phyloP scores from a whole-genome alignment of 2,113 vertebrate species.

The Pimephales promelas region DNA sequence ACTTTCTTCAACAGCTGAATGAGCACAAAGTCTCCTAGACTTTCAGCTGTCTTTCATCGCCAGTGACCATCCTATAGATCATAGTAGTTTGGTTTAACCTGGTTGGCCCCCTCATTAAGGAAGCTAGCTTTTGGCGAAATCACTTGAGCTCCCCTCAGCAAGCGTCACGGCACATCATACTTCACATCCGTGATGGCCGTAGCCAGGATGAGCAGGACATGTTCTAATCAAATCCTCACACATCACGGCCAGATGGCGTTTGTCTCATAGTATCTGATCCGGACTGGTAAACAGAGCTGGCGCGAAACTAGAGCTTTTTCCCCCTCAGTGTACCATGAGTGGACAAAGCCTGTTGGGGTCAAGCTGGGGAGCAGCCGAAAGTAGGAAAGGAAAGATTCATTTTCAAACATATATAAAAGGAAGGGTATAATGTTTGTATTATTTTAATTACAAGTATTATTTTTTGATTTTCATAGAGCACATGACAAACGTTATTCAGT shows the following conservation, averaged over 20 bases:
- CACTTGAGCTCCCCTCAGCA: slow-evolving; percentile 57
- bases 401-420: background rate
- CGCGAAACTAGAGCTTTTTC: slow-evolving; percentile 43
- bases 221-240: slow-evolving; percentile 70
- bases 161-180: slow-evolving; percentile 66
- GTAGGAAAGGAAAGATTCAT: background rate
- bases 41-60: slow-evolving; percentile 27
- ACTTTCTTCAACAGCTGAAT: slow-evolving; percentile 48
- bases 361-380: background rate
- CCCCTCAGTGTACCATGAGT: background rate
- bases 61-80: background rate
- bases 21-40: slow-evolving; percentile 14
- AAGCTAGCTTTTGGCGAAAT: slow-evolving; percentile 69
- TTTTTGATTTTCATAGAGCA: too few species aligned
- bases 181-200: slow-evolving; percentile 63
- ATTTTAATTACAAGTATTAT: too few species aligned
- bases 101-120: slow-evolving; percentile 67
- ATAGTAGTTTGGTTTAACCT: background rate
- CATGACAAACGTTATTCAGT: too few species aligned
- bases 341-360: slow-evolving; percentile 4
- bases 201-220: slow-evolving; percentile 45
- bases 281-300: slow-evolving; percentile 65
- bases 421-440: too few species aligned
- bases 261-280: slow-evolving; percentile 74
- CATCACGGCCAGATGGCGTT: slow-evolving; percentile 76